Conservation (phyloP, 2,888 invertebrate species). For the Lamproptera curius region DNA sequence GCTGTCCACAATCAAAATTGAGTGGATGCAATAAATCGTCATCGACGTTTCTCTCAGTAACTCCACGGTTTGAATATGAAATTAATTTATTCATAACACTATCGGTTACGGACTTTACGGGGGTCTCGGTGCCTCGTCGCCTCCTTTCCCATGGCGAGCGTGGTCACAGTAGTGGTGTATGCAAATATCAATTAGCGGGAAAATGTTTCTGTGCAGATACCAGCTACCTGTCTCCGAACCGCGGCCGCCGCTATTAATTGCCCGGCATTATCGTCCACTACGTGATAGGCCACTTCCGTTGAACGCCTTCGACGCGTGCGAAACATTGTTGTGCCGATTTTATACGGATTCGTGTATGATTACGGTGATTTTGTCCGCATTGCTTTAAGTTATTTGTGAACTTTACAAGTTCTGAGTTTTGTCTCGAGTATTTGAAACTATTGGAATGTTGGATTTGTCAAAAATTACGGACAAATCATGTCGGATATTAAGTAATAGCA, state of each 20-base stretch:
- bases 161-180: constrained; percentile 34
- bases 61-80: constrained; percentile 14
- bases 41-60: constrained; percentile 16
- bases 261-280: constrained; percentile 40
- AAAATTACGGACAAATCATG: too few species aligned
- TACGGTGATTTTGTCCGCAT: too few species aligned
- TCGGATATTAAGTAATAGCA: too few species aligned
- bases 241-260: constrained; percentile 41
- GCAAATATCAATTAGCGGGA: constrained; percentile 59
- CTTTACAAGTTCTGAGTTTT: too few species aligned
- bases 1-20: constrained; percentile 19
- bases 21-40: constrained; percentile 23
- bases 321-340: background rate
- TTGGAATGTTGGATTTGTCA: too few species aligned
- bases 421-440: too few species aligned
- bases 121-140: constrained; percentile 38
- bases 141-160: constrained; percentile 32
- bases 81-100: constrained; percentile 20
- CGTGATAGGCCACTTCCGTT: constrained; percentile 44
- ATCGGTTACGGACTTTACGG: constrained; percentile 27
- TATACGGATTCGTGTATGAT: too few species aligned
- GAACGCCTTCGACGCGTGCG: background rate
- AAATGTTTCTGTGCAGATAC: constrained; percentile 43
- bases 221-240: constrained; percentile 35
- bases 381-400: too few species aligned